Evolutionary conservation across 2,888 invertebrate genomes (phyloP), one percentile per base, ranked within the genome.

Genomic region (Orthosia cruda): DNA sequence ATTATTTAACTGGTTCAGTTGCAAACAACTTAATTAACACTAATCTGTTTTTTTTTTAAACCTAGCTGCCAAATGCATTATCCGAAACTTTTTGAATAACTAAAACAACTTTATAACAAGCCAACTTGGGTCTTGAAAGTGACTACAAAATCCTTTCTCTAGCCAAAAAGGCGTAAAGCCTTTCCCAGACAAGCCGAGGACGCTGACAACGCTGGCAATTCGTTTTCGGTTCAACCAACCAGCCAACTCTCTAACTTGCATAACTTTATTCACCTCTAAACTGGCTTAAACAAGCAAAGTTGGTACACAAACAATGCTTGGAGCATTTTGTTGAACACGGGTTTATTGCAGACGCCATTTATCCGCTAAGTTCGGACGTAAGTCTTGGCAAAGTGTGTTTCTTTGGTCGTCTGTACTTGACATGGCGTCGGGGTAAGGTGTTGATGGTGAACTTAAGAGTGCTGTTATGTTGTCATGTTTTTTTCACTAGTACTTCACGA

Each of bases 181-280:
- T 26, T 72, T 49, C 18, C 59, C 70, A 23, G 26, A 32, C 65
- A 45, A 20, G n/a, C 32, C 50, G 49, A 23, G 47, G 61, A 52
- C 73, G 26, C 47, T 15, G 72, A 23, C 40, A 26, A 59, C 58
- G 52, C 66, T 76, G 50, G 82, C 85, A 82, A 80, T 87, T 86
- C 75, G 75, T 82, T 86, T 82, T 76, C 80, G 71, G 81, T 79
- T 83, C 74, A 71, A 45, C 74, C 66, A 82, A 86, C 82, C 74
- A 71, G 49, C 71, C 66, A 82, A 86, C 82, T 87, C 82, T 70
- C 72, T 73, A 86, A 86, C 87, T 86, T 84, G 87, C 87, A 86
- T 87, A 87, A 86, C 85, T 87, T 86, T 87, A 80, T 82, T 86
- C 68, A 86, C 85, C 85, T 84, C 82, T 86, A 82, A 86, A 82